Conservation (phyloP, 2,888 invertebrate genomes). For the Mesorhabditis spiculigera region DNA sequence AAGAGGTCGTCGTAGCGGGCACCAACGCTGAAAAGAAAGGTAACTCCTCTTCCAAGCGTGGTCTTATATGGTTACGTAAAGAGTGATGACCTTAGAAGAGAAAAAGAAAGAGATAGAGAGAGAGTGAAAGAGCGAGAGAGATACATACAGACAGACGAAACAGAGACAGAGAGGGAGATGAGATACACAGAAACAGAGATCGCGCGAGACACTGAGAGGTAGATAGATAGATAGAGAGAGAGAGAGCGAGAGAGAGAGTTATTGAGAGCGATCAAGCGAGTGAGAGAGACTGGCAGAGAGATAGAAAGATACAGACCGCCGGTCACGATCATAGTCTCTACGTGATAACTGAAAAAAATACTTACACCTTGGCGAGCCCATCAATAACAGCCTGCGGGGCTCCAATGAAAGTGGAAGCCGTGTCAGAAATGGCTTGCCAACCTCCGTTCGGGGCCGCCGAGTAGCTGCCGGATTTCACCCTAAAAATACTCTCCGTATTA, state of each 20-base stretch:
- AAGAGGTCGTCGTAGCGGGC: conserved; percentile 32
- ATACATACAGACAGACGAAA: too few relatives aligned
- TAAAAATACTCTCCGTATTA: conserved; percentile 11
- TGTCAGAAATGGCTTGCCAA: conserved; percentile 40
- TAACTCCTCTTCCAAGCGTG: too few relatives aligned
- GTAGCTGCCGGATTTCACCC: conserved; percentile 25
- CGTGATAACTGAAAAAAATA: neutral
- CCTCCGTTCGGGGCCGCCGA: conserved; percentile 20
- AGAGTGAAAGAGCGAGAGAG: neutral
- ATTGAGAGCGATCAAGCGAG: too few relatives aligned
- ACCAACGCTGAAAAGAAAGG: conserved; percentile 37
- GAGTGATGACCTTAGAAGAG: neutral
- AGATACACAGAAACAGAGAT: neutral
- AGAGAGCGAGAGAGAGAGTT: neutral
- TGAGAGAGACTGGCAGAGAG: too few relatives aligned
- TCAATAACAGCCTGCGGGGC: conserved; percentile 39
- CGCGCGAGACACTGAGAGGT: neutral
- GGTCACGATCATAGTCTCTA: neutral
- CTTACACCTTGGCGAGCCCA: conserved; percentile 27
- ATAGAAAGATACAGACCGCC: too few relatives aligned
- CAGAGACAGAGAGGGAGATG: neutral
- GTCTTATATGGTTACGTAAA: too few relatives aligned
- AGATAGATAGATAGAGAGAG: neutral
- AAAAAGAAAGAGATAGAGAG: neutral
- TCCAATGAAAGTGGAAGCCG: conserved; percentile 46